Evolutionary conservation across 2,888 invertebrate genomes (phyloP).

Genomic region (Capitulum mitella): DNA sequence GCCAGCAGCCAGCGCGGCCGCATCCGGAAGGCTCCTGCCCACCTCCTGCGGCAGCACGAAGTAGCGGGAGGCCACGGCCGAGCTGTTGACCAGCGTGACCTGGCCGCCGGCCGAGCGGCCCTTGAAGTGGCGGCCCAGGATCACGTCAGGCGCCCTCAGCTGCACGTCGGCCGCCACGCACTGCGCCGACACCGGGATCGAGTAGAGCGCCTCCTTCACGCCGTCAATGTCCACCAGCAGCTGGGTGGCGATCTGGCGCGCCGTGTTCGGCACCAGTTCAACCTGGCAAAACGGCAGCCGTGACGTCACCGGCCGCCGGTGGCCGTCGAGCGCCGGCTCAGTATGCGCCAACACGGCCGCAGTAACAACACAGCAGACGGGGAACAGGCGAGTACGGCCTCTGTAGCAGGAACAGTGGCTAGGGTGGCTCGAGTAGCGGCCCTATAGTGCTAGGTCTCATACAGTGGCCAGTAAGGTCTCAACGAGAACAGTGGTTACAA

Average conservation of each 20-base stretch:
- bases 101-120: background rate
- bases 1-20: no score
- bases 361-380: no score
- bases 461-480: no score
- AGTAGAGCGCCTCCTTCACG: constrained; percentile 16
- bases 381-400: no score
- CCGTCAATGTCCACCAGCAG: constrained; percentile 20
- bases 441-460: no score
- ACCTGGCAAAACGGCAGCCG: background rate
- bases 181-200: background rate
- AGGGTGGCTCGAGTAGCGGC: no score
- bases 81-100: background rate
- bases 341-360: no score
- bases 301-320: no score
- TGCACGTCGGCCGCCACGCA: constrained; percentile 8
- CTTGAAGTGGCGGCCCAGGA: constrained; percentile 10
- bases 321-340: no score
- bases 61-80: background rate
- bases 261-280: constrained; percentile 3
- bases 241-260: background rate
- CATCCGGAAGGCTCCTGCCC: no score
- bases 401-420: no score
- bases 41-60: constrained; percentile 11
- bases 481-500: no score
- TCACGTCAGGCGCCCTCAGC: background rate